phyloP scores from a whole-genome alignment of 2,888 invertebrate genomes.

The Caenorhabditis afra region DNA sequence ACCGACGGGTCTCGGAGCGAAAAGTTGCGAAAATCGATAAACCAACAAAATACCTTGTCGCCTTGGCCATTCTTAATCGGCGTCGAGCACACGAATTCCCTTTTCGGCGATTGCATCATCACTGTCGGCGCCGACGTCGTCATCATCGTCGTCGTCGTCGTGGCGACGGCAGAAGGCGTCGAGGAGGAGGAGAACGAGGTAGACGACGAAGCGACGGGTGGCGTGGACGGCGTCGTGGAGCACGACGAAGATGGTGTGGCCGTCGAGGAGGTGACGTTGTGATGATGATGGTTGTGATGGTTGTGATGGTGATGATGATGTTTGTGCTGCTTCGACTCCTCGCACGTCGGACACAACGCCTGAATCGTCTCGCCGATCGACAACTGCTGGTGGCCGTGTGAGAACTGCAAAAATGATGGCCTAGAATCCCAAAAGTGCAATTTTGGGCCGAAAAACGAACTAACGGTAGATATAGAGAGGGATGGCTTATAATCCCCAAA shows the following conservation, averaged over 20 bases:
- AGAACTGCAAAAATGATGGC: conserved; percentile 42
- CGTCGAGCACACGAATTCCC: conserved; percentile 54
- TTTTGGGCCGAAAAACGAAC: not conserved
- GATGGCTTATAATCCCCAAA: too few species aligned
- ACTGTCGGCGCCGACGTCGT: conserved; percentile 6
- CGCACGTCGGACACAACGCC: conserved; percentile 56
- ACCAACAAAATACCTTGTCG: too few species aligned
- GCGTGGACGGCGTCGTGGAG: conserved; percentile 12
- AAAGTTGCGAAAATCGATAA: too few species aligned
- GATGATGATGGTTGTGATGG: not conserved
- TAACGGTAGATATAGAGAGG: not conserved
- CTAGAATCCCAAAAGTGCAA: not conserved
- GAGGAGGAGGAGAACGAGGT: conserved; percentile 1
- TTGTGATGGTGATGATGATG: not conserved
- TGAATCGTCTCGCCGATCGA: conserved; percentile 59
- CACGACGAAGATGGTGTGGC: conserved; percentile 34
- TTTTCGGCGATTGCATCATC: conserved; percentile 10
- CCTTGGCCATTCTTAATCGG: conserved; percentile 40
- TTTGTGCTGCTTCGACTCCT: conserved; percentile 22
- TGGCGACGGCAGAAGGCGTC: conserved; percentile 18
- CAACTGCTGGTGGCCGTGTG: conserved; percentile 60
- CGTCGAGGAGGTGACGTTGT: conserved; percentile 1
- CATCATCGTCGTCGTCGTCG: too few species aligned
- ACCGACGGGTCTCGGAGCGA: too few species aligned
- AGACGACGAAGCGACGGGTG: conserved; percentile 16